Percentiles rank a stretch among this genome's conserved stretches.
Conservation (phyloP, 2,797 vertebrate species). For the Manis javanica region DNA sequence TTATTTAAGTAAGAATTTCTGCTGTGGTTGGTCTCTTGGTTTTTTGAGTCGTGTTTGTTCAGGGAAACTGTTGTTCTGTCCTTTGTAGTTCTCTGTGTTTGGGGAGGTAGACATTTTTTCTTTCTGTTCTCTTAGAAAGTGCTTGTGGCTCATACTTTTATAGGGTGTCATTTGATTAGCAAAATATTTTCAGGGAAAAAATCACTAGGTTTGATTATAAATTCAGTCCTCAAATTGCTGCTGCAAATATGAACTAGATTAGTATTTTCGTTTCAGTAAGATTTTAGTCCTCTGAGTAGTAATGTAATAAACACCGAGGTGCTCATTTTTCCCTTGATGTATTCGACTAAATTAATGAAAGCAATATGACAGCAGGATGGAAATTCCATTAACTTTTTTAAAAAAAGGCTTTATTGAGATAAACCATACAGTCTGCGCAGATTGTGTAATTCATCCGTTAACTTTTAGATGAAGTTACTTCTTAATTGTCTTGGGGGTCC, state of each 20-base stretch:
- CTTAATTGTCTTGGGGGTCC: constrained; percentile 69
- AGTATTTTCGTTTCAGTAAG: constrained; percentile 77
- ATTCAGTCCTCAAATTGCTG: constrained; percentile 76
- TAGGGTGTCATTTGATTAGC: constrained; percentile 46
- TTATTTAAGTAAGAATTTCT: constrained; percentile 69
- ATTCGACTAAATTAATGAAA: constrained; percentile 83
- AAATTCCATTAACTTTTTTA: constrained; percentile 76
- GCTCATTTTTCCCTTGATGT: constrained; percentile 70
- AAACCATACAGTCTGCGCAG: not conserved
- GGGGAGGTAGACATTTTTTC: not conserved
- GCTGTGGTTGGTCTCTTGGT: constrained; percentile 46
- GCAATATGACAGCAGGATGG: constrained; percentile 69
- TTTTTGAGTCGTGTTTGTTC: constrained; percentile 68
- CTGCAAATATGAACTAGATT: constrained; percentile 76
- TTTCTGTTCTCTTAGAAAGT: constrained; percentile 37
- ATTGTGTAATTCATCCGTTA: constrained; percentile 47
- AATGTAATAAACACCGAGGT: constrained; percentile 68
- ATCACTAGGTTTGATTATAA: constrained; percentile 63
- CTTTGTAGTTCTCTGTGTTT: constrained; percentile 44
- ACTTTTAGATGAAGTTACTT: constrained; percentile 78
- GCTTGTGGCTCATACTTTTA: constrained; percentile 26
- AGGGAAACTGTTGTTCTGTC: constrained; percentile 43
- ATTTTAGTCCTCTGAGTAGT: constrained; percentile 67
- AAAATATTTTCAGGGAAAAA: constrained; percentile 58
- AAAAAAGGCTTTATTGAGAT: constrained; percentile 55